A percentile compares a stretch with the other conserved stretches of the same genome.
Evolutionary conservation across 2,888 invertebrate species (phyloP).

Genomic region (Therioaphis trifolii): DNA sequence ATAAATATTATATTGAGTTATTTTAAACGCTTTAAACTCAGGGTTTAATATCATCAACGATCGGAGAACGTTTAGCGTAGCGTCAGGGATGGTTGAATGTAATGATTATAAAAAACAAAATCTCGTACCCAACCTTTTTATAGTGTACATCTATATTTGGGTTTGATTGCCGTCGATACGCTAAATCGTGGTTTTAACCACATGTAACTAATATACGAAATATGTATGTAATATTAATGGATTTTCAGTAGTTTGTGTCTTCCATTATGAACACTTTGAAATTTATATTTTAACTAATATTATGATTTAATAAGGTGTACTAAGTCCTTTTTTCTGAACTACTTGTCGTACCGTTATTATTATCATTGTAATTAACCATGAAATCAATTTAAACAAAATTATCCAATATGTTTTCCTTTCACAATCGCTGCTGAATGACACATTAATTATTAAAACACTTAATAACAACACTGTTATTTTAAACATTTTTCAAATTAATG

Average conservation of each 20-base stretch:
- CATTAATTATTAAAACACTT: too few species aligned
- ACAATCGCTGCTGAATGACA: too few species aligned
- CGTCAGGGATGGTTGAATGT: too few species aligned
- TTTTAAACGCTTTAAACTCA: slow-evolving; percentile 8
- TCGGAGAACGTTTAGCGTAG: too few species aligned
- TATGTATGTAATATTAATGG: neutral
- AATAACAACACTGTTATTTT: too few species aligned
- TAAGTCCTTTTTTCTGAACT: slow-evolving; percentile 16
- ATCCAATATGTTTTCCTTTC: too few species aligned
- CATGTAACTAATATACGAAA: neutral
- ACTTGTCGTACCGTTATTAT: slow-evolving; percentile 4
- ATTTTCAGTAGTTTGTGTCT: slow-evolving; percentile 40
- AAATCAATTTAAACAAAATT: too few species aligned
- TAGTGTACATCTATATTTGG: neutral
- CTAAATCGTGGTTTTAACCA: neutral
- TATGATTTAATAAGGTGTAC: neutral
- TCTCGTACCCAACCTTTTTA: neutral
- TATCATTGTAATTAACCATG: too few species aligned
- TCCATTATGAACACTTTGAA: slow-evolving; percentile 4
- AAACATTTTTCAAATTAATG: too few species aligned
- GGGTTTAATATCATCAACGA: slow-evolving; percentile 17
- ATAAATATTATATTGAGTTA: neutral
- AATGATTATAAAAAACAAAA: too few species aligned
- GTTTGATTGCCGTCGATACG: neutral
- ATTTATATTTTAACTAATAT: slow-evolving; percentile 16